phyloP scores from a whole-genome alignment of 2,888 invertebrate species.

The Phragmatobia fuliginosa region DNA sequence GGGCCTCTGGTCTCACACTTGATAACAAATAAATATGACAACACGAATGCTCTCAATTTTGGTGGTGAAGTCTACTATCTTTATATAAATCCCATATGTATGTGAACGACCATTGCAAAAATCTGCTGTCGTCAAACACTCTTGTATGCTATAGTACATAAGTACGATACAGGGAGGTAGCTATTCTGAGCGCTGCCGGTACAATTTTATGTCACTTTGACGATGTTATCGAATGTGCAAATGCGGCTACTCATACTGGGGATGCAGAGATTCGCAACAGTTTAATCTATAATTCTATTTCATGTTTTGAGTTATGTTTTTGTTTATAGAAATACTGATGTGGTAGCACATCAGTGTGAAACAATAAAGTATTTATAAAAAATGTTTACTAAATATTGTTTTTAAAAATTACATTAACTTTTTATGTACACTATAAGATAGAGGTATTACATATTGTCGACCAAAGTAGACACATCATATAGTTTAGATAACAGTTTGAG shows the following conservation, averaged over 20 bases:
- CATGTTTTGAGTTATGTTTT: too few relatives aligned
- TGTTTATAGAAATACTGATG: too few relatives aligned
- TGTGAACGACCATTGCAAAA: background rate
- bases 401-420: background rate
- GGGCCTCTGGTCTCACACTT: too few relatives aligned
- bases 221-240: conserved; percentile 76
- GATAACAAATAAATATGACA: too few relatives aligned
- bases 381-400: too few relatives aligned
- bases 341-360: too few relatives aligned
- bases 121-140: conserved; percentile 4
- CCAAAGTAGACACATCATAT: background rate
- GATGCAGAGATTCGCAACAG: conserved; percentile 46
- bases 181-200: conserved; percentile 54
- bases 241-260: conserved; percentile 57
- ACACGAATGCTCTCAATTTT: too few relatives aligned
- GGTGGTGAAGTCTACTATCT: too few relatives aligned
- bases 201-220: conserved; percentile 78
- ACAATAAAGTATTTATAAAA: too few relatives aligned
- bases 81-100: too few relatives aligned
- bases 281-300: background rate
- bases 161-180: conserved; percentile 51
- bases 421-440: background rate
- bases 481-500: background rate
- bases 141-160: conserved; percentile 35
- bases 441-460: too few relatives aligned